phyloP scores from a whole-genome alignment of 1,140 invertebrate genomes.

The Drosophila littoralis region DNA sequence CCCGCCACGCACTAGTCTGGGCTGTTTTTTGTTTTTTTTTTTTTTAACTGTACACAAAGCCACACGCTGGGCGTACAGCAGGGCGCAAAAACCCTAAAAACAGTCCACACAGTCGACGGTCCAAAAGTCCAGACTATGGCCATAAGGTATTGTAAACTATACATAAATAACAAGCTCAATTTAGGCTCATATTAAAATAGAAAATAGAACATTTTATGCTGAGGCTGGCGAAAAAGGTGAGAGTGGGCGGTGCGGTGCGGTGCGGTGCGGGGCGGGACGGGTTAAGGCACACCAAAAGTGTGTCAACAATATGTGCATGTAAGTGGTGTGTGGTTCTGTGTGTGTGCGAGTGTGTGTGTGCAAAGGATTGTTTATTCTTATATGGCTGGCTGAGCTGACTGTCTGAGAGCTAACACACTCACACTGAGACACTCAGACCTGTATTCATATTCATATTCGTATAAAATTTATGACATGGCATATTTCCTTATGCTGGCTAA shows the following conservation, averaged over 20 bases:
- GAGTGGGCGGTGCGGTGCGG: background rate
- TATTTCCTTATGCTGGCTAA: slow-evolving; percentile 74
- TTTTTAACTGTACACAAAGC: slow-evolving; percentile 24
- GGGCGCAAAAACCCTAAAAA: slow-evolving; percentile 38
- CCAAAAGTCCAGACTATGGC: slow-evolving; percentile 40
- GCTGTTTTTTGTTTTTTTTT: slow-evolving; percentile 20
- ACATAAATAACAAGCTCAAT: slow-evolving; percentile 82
- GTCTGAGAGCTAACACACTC: slow-evolving; percentile 16
- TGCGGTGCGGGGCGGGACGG: background rate
- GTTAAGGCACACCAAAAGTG: slow-evolving; percentile 48
- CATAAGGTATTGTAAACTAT: slow-evolving; percentile 77
- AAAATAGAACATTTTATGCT: slow-evolving; percentile 69
- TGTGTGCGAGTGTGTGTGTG: slow-evolving; percentile 32
- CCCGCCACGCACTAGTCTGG: slow-evolving; percentile 39
- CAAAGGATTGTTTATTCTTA: slow-evolving; percentile 70
- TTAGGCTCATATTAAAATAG: slow-evolving; percentile 82
- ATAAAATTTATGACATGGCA: slow-evolving; percentile 79
- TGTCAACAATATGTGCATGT: slow-evolving; percentile 58
- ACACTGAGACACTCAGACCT: slow-evolving; percentile 27
- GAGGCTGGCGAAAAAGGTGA: slow-evolving; percentile 57
- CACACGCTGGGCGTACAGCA: slow-evolving; percentile 58
- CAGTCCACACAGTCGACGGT: background rate
- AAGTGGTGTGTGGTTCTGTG: slow-evolving; percentile 26
- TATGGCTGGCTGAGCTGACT: slow-evolving; percentile 28
- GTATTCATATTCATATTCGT: slow-evolving; percentile 47